phyloP scores from a whole-genome alignment of 2,797 vertebrate species.

The Mormyrus hasselquistii region DNA sequence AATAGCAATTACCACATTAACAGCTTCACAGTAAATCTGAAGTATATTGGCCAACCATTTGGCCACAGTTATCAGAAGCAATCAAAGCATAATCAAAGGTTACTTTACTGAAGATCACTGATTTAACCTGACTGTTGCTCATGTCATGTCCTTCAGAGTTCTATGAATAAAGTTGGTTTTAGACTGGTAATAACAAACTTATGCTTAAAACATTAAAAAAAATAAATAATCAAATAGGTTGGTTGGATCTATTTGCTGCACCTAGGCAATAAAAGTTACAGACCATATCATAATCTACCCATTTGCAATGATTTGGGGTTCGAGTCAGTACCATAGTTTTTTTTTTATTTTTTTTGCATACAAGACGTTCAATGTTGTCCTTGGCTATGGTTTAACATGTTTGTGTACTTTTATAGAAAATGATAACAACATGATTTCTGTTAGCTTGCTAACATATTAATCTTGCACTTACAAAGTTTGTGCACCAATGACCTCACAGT shows the following conservation, averaged over 20 bases:
- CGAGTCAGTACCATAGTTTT: neutral
- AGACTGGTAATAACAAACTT: neutral
- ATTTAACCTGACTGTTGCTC: neutral
- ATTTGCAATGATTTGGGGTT: neutral
- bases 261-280: neutral
- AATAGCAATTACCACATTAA: neutral
- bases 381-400: neutral
- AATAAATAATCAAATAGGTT: neutral
- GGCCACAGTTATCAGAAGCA: neutral
- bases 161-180: neutral
- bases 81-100: neutral
- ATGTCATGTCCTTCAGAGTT: neutral
- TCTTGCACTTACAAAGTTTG: neutral
- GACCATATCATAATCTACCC: neutral
- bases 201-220: neutral
- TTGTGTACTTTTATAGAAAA: neutral
- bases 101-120: neutral
- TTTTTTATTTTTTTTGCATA: neutral
- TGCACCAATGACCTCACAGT: neutral
- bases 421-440: neutral
- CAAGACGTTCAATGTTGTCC: neutral
- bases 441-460: neutral
- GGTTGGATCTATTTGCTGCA: neutral
- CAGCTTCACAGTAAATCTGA: neutral
- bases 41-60: neutral